Base-by-base conservation (phyloP, 2,113 vertebrate species). In the Campylorhamphus procurvoides region DNA sequence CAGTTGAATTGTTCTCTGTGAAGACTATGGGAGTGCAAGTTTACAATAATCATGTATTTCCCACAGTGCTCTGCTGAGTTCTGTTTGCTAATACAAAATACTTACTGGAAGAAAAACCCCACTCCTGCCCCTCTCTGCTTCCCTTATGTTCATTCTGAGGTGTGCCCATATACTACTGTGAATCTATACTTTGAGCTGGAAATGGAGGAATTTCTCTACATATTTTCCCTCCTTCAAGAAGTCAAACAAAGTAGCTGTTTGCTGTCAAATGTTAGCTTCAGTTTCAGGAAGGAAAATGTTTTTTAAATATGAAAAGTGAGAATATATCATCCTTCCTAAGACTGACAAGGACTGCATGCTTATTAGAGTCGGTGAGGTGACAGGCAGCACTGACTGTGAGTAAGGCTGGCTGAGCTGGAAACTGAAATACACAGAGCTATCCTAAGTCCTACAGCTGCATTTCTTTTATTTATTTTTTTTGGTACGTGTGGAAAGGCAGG, bases 31-130 rank as follows among this genome's bases (percentile, higher is more conserved):
- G 6, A 77, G 6, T 42, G 27, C 28, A 12, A 42, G 2, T 71
- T 33, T 78, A 91, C 59, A 52, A 24, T 20, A 50, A 62, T 69
- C 18, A 35, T 23, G 4, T 33, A 0, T 78, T 86, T 92, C 69
- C 22, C 33, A 67, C 31, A 39, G 40, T 33, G 63, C 25, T 86
- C 18, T 2, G 3, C 52, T 76, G 8, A 35, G 50, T 10, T 77
- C 37, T 8, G 2, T 67, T 52, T 73, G 31, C 37, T 80, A 10
- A 7, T 79, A 9, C 8, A 11, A 31, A 90, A 79, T 42, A 35
- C 0, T 3, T 22, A 20, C 5, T 0, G 3, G 35, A 28, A 63
- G 8, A 7, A 52, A 50, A 44, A 33, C 12, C 1, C 46, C 40
- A 25, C 5, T 87, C 33, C 39, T 83, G 44, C 46, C 37, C 31